Evolutionary conservation across 2,113 vertebrate genomes (phyloP).

Genomic region (Microcebus murinus): DNA sequence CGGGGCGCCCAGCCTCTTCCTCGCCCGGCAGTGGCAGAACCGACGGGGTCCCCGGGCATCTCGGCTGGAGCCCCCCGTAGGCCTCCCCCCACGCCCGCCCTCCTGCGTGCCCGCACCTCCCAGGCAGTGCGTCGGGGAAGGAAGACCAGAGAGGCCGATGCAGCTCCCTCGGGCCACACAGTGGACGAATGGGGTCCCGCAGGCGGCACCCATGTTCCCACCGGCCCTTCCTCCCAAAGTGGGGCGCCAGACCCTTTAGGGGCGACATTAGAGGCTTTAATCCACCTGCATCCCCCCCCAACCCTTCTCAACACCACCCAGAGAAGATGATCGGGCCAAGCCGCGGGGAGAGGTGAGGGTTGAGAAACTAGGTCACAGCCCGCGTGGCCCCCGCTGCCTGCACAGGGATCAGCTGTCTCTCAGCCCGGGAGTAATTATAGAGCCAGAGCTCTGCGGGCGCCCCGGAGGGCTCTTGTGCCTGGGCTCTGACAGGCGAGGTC

Average conservation of each 20-base stretch:
- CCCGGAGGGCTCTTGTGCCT: not conserved
- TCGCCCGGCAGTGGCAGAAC: accelerated
- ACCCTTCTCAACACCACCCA: accelerated
- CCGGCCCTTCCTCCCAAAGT: not conserved
- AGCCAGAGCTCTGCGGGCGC: accelerated
- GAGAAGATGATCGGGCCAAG: not conserved
- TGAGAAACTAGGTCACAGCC: slow-evolving; percentile 53
- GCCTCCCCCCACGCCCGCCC: not conserved
- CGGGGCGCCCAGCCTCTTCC: accelerated
- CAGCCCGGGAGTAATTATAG: slow-evolving; percentile 15
- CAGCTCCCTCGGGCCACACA: not conserved
- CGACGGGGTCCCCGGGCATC: not conserved
- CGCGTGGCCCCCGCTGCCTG: not conserved
- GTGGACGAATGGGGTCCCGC: accelerated
- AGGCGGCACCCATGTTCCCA: not conserved
- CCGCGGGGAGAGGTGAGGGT: not conserved
- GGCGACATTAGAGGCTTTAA: not conserved
- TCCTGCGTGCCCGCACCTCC: not conserved
- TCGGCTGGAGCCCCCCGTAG: not conserved
- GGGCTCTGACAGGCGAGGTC: not conserved
- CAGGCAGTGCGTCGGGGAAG: not conserved
- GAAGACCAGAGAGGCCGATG: not conserved
- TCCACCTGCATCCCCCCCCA: not conserved
- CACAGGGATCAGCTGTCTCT: not conserved
- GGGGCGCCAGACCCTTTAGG: not conserved